Percentiles rank a stretch among this genome's conserved stretches.
Evolutionary conservation across 2,888 invertebrate species (phyloP).

Genomic region (Eugnorisma glareosa): DNA sequence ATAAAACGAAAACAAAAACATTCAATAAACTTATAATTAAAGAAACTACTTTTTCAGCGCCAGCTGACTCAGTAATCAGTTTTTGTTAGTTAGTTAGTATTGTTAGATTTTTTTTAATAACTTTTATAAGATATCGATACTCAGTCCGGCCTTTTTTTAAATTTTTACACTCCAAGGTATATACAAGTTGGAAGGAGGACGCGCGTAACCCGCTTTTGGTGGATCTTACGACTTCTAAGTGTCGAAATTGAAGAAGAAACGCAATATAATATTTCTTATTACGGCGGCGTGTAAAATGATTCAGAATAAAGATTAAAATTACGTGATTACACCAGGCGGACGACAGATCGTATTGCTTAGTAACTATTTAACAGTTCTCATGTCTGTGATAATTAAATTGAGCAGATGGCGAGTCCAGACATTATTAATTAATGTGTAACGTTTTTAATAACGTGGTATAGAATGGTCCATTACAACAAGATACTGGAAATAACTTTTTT

Average conservation of each 20-base stretch:
- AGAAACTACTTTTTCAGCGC: too few relatives aligned
- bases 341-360: constrained; percentile 9
- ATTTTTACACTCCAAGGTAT: too few relatives aligned
- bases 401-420: neutral
- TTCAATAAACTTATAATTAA: too few relatives aligned
- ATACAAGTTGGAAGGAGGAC: too few relatives aligned
- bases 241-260: neutral
- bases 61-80: too few relatives aligned
- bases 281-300: neutral
- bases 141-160: too few relatives aligned
- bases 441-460: neutral
- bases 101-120: too few relatives aligned
- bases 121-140: too few relatives aligned
- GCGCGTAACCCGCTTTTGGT: too few relatives aligned
- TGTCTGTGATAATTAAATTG: constrained; percentile 12
- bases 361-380: constrained; percentile 1
- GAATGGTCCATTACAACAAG: neutral
- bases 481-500: neutral
- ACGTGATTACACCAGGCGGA: constrained; percentile 4
- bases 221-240: neutral
- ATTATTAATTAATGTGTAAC: neutral
- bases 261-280: too few relatives aligned
- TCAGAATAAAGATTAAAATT: neutral
- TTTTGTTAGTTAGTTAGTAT: too few relatives aligned
- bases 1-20: too few relatives aligned